These are phyloP conservation scores for Spea hammondii DNA, from an alignment of 2,797 vertebrate species.

Conservation along the genomic window DNA sequence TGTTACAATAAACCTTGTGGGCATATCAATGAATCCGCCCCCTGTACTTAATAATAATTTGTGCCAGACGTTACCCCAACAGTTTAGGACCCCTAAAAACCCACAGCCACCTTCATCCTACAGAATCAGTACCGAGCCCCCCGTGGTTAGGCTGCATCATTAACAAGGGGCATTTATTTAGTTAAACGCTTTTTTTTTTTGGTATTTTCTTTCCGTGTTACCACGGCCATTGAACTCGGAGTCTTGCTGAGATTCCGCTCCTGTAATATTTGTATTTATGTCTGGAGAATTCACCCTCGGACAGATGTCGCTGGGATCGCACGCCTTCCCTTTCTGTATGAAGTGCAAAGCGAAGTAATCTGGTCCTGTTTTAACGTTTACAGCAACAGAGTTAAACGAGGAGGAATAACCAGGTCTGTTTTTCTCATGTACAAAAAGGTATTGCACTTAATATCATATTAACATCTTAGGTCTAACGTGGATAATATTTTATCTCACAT, in stretches of 20 bases:
- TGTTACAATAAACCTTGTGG: too few relatives aligned
- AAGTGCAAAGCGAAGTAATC: too few relatives aligned
- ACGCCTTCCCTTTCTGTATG: not conserved
- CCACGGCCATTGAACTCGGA: not conserved
- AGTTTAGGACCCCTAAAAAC: too few relatives aligned
- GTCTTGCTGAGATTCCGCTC: not conserved
- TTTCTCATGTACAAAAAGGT: not conserved
- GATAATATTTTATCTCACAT: not conserved
- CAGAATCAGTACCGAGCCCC: too few relatives aligned
- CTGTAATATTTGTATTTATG: not conserved
- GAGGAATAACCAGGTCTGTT: not conserved
- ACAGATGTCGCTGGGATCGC: not conserved
- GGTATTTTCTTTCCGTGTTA: not conserved
- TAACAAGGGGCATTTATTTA: not conserved
- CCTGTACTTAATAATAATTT: too few relatives aligned
- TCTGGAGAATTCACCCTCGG: not conserved
- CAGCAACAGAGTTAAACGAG: not conserved
- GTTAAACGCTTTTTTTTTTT: not conserved
- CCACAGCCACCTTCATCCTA: too few relatives aligned
- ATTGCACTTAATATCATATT: not conserved
- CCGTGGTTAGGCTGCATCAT: not conserved
- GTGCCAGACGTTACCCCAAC: too few relatives aligned
- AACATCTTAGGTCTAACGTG: not conserved
- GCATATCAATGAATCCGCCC: too few relatives aligned
- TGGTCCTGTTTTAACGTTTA: too few relatives aligned